Evolutionary conservation across 2,797 vertebrate species (phyloP), one percentile per base, ranked within the genome.

Genomic region (Acridotheres tristis): DNA sequence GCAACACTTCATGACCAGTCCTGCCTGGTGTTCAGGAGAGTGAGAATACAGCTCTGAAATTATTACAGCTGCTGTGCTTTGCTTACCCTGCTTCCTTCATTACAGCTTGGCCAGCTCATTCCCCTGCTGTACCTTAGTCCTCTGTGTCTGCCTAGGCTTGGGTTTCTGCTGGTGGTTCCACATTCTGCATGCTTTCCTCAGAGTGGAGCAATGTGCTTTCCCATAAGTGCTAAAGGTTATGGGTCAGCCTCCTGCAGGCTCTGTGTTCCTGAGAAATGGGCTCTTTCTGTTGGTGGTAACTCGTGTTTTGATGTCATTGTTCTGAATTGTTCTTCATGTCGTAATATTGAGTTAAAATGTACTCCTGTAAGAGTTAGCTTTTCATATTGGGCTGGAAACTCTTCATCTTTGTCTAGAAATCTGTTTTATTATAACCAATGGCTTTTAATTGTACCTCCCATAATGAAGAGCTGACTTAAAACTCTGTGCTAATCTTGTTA

Each of bases 391-490:
- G 96, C 97, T 97, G 97, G 96, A 97, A 97, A 96, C 75, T 96
- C 94, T 96, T 96, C 96, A 97, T 97, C 93, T 97, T 72, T 95
- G 77, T 98, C 89, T 97, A 97, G 96, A 93, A 91, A 29, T 96
- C 97, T 95, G 94, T 97, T 97, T 97, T 98, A 97, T 93, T 97
- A 97, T 97, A 97, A 98, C 89, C 96, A 90, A 84, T 96, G 96
- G 96, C 95, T 98, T 98, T 97, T 97, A 97, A 97, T 97, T 98
- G 94, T 97, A 98, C 97, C 91, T 97, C 97, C 97, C 97, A 98
- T 98, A 97, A 98, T 98, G 97, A 98, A 98, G 97, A 97, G 96
- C 96, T 98, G 97, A 98, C 96, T 97, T 97, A 97, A 98, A 97
- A 97, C 95, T 97, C 96, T 98, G 96, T 98, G 97, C 97, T 97